phyloP scores from a whole-genome alignment of 2,797 vertebrate genomes.

The Poeciliopsis paucimaculata region DNA sequence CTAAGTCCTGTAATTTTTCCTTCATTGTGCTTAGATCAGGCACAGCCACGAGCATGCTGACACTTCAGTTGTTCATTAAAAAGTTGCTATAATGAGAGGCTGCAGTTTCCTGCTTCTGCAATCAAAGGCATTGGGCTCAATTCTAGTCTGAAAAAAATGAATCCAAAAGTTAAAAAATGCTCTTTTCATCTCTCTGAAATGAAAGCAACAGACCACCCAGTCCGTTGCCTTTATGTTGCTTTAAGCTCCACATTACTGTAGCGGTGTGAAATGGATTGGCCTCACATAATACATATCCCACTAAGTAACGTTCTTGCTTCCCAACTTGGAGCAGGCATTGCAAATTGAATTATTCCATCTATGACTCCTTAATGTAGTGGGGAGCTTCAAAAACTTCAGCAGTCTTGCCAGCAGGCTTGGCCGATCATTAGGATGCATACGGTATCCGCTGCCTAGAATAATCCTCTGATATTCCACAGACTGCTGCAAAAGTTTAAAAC shows the following conservation, averaged over 20 bases:
- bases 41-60: background rate
- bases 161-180: background rate
- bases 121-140: background rate
- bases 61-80: background rate
- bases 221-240: constrained; percentile 1
- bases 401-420: constrained; percentile 57
- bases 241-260: constrained; percentile 23
- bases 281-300: constrained; percentile 24
- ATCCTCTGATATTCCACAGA: constrained; percentile 73
- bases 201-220: background rate
- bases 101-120: background rate
- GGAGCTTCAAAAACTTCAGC: constrained; percentile 36
- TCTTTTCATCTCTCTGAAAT: background rate
- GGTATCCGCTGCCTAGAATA: constrained; percentile 55
- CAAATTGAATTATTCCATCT: constrained; percentile 63
- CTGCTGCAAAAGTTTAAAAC: constrained; percentile 40
- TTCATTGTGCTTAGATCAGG: too few relatives aligned
- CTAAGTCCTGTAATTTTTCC: background rate
- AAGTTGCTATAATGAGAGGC: background rate
- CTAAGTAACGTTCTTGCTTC: constrained; percentile 43
- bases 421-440: constrained; percentile 65
- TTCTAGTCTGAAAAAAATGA: background rate
- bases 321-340: constrained; percentile 33
- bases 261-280: constrained; percentile 43
- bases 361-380: constrained; percentile 49